Conservation (phyloP, 1,140 invertebrate species). For the Fopius arisanus region DNA sequence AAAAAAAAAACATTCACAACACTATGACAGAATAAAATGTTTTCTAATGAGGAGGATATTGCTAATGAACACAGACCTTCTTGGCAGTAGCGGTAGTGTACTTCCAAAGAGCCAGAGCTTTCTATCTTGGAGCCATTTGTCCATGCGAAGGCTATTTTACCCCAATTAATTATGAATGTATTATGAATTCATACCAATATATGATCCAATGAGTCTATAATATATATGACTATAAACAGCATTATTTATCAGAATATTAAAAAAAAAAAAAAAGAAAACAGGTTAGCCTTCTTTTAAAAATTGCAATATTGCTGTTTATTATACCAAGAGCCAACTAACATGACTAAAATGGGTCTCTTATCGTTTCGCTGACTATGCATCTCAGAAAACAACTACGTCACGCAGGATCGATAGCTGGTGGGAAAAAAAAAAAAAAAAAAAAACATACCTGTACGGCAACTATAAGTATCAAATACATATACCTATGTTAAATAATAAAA, state of each 20-base stretch:
- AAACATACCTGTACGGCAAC: no score
- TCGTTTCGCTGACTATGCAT: conserved; percentile 5
- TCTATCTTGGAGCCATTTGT: conserved; percentile 88
- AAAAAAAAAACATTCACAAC: no score
- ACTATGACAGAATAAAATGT: no score
- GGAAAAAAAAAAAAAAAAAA: no score
- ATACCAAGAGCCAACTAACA: background rate
- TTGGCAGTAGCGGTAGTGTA: conserved; percentile 80
- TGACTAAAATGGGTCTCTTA: conserved; percentile 8
- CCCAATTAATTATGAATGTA: conserved; percentile 15
- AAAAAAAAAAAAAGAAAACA: background rate
- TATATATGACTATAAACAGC: background rate
- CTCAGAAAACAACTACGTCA: conserved; percentile 36
- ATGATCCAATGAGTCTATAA: background rate
- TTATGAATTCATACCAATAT: background rate
- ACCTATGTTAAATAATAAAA: no score
- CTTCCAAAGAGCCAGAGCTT: conserved; percentile 87
- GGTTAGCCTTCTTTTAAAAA: background rate
- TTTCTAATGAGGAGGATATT: no score
- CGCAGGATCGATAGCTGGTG: conserved; percentile 36
- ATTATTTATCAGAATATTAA: background rate
- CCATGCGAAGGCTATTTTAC: conserved; percentile 70
- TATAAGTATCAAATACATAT: no score
- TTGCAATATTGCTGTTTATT: background rate
- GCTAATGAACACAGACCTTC: conserved; percentile 67